These are phyloP conservation scores for Saccostrea cuccullata DNA, from an alignment of 1,140 invertebrate species.

Conservation along the genomic window DNA sequence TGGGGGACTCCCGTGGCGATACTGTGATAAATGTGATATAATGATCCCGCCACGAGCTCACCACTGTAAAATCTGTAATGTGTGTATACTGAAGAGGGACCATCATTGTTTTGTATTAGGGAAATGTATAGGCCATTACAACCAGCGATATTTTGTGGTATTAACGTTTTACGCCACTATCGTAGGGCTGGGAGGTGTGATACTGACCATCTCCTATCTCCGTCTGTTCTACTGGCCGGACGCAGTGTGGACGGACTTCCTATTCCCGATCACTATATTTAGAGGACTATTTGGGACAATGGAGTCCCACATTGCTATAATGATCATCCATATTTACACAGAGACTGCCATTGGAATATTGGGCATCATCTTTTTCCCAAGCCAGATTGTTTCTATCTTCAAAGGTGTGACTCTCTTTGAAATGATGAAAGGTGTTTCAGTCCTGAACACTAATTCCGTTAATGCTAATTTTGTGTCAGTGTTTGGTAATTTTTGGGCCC, in stretches of 20 bases:
- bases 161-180: conserved; percentile 84
- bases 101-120: conserved; percentile 96
- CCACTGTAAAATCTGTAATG: conserved; percentile 90
- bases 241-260: conserved; percentile 47
- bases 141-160: conserved; percentile 92
- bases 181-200: neutral
- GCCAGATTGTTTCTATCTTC: conserved; percentile 82
- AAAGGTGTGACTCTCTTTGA: conserved; percentile 86
- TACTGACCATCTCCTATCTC: conserved; percentile 26
- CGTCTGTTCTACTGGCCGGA: conserved; percentile 39
- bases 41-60: conserved; percentile 81
- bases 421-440: conserved; percentile 54
- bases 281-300: conserved; percentile 44
- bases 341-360: conserved; percentile 31
- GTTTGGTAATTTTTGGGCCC: conserved; percentile 66
- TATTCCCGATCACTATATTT: conserved; percentile 37
- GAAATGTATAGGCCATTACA: conserved; percentile 92
- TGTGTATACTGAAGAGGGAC: conserved; percentile 93
- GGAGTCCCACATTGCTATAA: conserved; percentile 6
- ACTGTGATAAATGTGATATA: conserved; percentile 30
- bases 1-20: conserved; percentile 15
- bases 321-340: conserved; percentile 43
- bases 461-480: conserved; percentile 62
- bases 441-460: conserved; percentile 39
- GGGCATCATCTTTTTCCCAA: conserved; percentile 42